Evolutionary conservation across 2,888 invertebrate genomes (phyloP), one percentile per base, ranked within the genome.

Genomic region (Tetramorium bicarinatum): DNA sequence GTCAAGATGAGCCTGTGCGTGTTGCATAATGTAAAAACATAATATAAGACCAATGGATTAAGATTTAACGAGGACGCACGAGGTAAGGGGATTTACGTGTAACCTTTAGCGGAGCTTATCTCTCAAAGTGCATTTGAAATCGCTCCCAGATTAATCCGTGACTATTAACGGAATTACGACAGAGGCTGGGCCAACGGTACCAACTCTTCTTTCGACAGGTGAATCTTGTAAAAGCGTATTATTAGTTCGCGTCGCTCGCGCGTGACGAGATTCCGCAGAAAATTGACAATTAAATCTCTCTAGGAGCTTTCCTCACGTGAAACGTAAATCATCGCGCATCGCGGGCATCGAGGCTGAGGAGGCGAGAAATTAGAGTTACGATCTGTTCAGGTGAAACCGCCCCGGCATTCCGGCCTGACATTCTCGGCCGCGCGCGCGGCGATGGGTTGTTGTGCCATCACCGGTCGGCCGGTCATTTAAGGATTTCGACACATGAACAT

Each of bases 401-500:
- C 41, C 71, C 62, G 64, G 82, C 88, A 88, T 87, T 88, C 82
- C 77, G 77, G 64, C 41, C 82, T 84, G 86, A 83, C 89, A 89
- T 89, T 89, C 84, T 84, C 89, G 77, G 86, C 21, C 82, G 47
- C 15, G 72, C 83, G 69, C 80, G 69, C 80, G n/a, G 18, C 52
- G 25, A 15, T 18, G 34, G 18, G 13, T 47, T 34, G 72, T 79
- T 72, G 59, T 71, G 59, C 79, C 79, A 80, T 80, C 79, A 25
- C 34, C 29, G 34, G 15, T 25, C 47, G 29, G 15, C 18, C 71
- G 61, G 61, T 82, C 62, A 15, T 54, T 44, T 82, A 44, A 49
- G 18, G 81, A 90, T 90, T 90, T 87, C 90, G 82, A 87, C 85
- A 90, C 62, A 47, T 47, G 56, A n/a, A 25, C 25, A 18, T 67